These are phyloP conservation scores for Nesogale talazaci DNA, from an alignment of 2,113 vertebrate species.

Conservation along the genomic window DNA sequence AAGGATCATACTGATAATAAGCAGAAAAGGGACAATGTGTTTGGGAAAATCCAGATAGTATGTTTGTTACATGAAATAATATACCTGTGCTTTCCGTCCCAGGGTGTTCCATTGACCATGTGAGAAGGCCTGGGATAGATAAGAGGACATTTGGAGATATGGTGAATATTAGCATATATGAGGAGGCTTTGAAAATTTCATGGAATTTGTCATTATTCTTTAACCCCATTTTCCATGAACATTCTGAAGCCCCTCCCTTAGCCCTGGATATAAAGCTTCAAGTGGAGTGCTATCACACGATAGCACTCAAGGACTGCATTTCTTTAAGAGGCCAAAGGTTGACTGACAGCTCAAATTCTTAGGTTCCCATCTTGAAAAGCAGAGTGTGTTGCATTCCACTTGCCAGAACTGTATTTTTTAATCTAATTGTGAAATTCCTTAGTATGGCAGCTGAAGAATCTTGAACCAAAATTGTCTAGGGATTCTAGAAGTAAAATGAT, in stretches of 20 bases:
- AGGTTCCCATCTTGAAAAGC: not conserved
- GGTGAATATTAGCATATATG: not conserved
- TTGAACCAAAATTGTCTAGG: slow-evolving; percentile 15
- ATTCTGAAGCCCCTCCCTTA: too few relatives aligned
- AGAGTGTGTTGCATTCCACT: not conserved
- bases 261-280: not conserved
- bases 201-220: too few relatives aligned
- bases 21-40: slow-evolving; percentile 46
- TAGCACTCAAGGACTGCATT: not conserved
- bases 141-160: not conserved
- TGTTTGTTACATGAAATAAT: slow-evolving; percentile 41
- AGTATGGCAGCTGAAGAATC: not conserved
- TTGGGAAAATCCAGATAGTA: slow-evolving; percentile 51
- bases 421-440: slow-evolving; percentile 11
- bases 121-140: not conserved
- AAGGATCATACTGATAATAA: slow-evolving; percentile 51
- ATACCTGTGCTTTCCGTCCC: not conserved
- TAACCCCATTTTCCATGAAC: too few relatives aligned
- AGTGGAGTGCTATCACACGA: not conserved
- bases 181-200: too few relatives aligned
- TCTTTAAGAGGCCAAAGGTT: not conserved
- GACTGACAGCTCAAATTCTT: not conserved
- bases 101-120: not conserved
- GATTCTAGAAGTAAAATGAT: slow-evolving; percentile 31
- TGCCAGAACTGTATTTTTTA: not conserved